phyloP scores from a whole-genome alignment of 2,888 invertebrate species.

The Ormyrus thymus region DNA sequence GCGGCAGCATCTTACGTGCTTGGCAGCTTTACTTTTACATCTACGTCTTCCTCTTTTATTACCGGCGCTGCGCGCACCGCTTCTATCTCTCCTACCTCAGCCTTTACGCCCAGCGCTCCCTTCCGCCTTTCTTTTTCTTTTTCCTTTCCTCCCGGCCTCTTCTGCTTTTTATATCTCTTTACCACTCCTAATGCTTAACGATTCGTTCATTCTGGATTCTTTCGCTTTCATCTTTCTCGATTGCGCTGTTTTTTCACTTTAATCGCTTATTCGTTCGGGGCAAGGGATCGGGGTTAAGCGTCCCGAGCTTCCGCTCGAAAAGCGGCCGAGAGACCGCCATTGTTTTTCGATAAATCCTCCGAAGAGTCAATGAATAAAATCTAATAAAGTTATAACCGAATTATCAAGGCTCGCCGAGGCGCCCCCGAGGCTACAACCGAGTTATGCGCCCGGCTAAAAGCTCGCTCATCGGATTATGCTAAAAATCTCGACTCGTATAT shows the following conservation, averaged over 20 bases:
- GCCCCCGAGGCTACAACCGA: slow-evolving; percentile 34
- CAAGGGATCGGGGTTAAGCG: slow-evolving; percentile 17
- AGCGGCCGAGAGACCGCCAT: background rate
- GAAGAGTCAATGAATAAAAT: slow-evolving; percentile 23
- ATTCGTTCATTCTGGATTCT: slow-evolving; percentile 46
- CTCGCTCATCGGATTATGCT: slow-evolving; percentile 20
- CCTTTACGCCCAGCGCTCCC: background rate
- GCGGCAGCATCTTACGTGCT: slow-evolving; percentile 58
- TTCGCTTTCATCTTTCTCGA: slow-evolving; percentile 35
- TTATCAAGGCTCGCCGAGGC: slow-evolving; percentile 29
- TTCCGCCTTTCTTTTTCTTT: slow-evolving; percentile 44
- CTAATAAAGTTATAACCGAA: slow-evolving; percentile 34
- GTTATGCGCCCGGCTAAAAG: slow-evolving; percentile 1
- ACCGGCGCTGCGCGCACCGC: slow-evolving; percentile 47
- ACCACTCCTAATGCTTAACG: slow-evolving; percentile 49
- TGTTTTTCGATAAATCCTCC: background rate
- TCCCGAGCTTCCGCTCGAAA: background rate
- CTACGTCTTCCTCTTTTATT: slow-evolving; percentile 54
- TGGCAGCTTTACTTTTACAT: slow-evolving; percentile 57
- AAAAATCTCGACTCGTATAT: slow-evolving; percentile 19
- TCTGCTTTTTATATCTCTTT: slow-evolving; percentile 57
- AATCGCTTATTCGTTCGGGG: slow-evolving; percentile 29
- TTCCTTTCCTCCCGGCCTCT: slow-evolving; percentile 46
- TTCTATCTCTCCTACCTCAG: background rate
- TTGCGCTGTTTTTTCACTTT: slow-evolving; percentile 46